Conservation (phyloP, 2,888 invertebrate species). For the Lasioglossum leucozonium region DNA sequence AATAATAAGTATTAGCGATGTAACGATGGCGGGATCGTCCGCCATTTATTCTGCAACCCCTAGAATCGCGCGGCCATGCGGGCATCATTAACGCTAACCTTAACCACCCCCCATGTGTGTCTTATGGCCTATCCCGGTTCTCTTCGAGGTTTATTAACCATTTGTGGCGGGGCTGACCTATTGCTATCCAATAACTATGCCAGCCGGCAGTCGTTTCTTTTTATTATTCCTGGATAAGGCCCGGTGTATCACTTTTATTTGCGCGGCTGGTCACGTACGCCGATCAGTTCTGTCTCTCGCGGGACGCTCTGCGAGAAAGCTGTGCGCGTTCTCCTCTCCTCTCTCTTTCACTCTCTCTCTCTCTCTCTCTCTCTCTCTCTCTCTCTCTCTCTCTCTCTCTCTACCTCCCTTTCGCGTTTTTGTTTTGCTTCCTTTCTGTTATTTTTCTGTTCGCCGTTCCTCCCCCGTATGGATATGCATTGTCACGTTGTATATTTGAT, state of each 20-base stretch:
- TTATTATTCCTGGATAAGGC: slow-evolving; percentile 71
- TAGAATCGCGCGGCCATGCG: slow-evolving; percentile 73
- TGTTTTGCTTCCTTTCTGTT: slow-evolving; percentile 16
- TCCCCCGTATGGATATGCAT: slow-evolving; percentile 48
- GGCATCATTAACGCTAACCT: slow-evolving; percentile 82
- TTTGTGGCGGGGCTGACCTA: slow-evolving; percentile 72
- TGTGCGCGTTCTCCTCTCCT: slow-evolving; percentile 8
- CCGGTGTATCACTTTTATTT: slow-evolving; percentile 68
- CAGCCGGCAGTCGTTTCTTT: slow-evolving; percentile 68
- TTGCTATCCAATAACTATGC: slow-evolving; percentile 74
- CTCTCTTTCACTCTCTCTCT: not conserved
- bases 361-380: not conserved
- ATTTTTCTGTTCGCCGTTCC: slow-evolving; percentile 11
- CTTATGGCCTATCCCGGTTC: slow-evolving; percentile 74
- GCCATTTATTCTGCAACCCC: slow-evolving; percentile 77
- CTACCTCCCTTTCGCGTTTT: not conserved
- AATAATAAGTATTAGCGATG: slow-evolving; percentile 45
- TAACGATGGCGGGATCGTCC: slow-evolving; percentile 25
- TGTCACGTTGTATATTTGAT: slow-evolving; percentile 60
- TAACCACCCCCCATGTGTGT: slow-evolving; percentile 76
- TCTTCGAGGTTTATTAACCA: slow-evolving; percentile 76
- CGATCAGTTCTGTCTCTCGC: slow-evolving; percentile 60
- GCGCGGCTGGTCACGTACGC: slow-evolving; percentile 61
- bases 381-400: not conserved
- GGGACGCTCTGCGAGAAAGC: slow-evolving; percentile 54